Percentiles rank a stretch among this genome's conserved stretches.
These are phyloP conservation scores for Puma concolor DNA, from an alignment of 2,113 vertebrate species.

Conservation along the genomic window DNA sequence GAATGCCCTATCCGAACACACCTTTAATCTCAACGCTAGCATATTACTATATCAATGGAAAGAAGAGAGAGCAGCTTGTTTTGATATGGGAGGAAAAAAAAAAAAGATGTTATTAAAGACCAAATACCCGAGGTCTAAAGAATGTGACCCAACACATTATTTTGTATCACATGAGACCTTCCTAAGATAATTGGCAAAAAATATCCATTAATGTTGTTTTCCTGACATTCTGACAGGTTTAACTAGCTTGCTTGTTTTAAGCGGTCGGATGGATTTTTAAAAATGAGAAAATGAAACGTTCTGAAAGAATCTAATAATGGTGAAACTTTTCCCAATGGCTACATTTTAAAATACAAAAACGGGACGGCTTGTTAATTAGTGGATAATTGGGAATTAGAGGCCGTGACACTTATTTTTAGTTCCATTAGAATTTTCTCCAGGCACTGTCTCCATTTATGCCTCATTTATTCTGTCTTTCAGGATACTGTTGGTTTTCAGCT, in stretches of 20 bases:
- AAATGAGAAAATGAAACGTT: conserved; percentile 44
- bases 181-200: conserved; percentile 20
- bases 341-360: neutral
- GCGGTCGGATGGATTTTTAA: neutral
- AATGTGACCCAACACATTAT: neutral
- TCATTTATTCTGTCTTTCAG: neutral
- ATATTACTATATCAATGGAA: neutral
- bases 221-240: neutral
- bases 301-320: neutral
- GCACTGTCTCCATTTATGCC: neutral
- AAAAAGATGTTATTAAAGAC: neutral
- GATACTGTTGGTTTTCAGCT: neutral
- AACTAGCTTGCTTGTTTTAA: neutral
- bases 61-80: neutral
- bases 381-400: neutral
- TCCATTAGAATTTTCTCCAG: neutral
- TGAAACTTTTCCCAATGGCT: neutral
- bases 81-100: neutral
- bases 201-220: neutral
- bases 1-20: neutral
- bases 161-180: conserved; percentile 26
- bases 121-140: neutral
- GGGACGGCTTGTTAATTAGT: neutral
- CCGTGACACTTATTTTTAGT: neutral
- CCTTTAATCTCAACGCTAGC: neutral